These are phyloP conservation scores for Gyrodactylus salaris DNA, from an alignment of 1,140 invertebrate genomes.

Conservation along the genomic window DNA sequence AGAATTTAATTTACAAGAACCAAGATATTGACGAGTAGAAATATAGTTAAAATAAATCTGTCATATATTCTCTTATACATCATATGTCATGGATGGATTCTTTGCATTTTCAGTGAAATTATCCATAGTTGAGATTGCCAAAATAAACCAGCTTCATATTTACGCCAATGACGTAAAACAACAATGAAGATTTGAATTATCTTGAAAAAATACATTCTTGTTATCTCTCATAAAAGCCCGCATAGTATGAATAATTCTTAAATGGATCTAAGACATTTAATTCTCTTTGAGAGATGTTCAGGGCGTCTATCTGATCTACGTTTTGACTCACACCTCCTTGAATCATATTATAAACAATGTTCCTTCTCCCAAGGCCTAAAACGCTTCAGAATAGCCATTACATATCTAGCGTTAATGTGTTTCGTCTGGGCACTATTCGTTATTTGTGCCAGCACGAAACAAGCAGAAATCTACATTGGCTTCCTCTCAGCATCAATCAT, in stretches of 20 bases:
- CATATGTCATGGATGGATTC: neutral
- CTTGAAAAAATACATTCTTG: neutral
- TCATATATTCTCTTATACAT: neutral
- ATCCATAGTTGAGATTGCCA: neutral
- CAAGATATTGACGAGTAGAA: neutral
- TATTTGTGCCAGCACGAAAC: neutral
- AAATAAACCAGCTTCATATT: neutral
- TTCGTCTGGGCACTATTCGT: neutral
- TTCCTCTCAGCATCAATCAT: neutral
- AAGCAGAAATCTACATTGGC: neutral
- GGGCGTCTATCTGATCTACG: neutral
- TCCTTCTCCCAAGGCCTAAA: neutral
- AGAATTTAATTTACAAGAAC: neutral
- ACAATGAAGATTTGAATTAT: neutral
- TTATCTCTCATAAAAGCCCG: neutral
- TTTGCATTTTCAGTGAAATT: neutral
- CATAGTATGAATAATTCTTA: neutral
- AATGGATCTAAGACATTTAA: neutral
- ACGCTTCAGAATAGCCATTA: neutral
- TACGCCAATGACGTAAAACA: neutral
- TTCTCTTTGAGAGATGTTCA: neutral
- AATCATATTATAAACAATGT: conserved; percentile 2
- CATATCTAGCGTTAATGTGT: neutral
- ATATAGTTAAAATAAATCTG: neutral
- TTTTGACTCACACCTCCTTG: neutral